These are phyloP conservation scores for Zaprionus lineosus DNA, from an alignment of 2,888 invertebrate genomes.

Conservation along the genomic window DNA sequence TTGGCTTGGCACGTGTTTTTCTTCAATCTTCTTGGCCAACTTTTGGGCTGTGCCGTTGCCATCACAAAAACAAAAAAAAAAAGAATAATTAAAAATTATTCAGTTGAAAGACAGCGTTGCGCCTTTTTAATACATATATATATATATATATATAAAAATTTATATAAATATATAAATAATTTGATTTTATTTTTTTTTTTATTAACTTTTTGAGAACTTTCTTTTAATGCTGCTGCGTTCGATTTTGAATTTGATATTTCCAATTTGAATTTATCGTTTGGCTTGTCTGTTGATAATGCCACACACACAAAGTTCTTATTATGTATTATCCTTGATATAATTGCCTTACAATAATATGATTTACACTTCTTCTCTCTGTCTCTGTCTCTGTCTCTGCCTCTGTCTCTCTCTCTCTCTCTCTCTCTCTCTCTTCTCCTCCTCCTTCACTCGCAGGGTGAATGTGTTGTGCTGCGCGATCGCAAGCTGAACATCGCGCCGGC, in stretches of 20 bases:
- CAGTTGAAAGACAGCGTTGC: constrained; percentile 48
- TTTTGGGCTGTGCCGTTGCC: constrained; percentile 59
- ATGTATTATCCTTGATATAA: not conserved
- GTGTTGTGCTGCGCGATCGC: constrained; percentile 90
- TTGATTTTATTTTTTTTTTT: constrained; percentile 26
- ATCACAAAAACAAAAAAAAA: constrained; percentile 36
- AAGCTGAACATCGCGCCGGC: constrained; percentile 94
- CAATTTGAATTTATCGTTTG: constrained; percentile 70
- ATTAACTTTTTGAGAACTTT: constrained; percentile 54
- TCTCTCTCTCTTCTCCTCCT: constrained; percentile 13
- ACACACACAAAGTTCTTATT: constrained; percentile 29
- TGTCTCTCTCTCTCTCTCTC: constrained; percentile 18
- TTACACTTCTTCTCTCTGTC: constrained; percentile 31
- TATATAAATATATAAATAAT: constrained; percentile 8
- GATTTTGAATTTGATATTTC: constrained; percentile 60
- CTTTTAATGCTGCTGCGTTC: constrained; percentile 74
- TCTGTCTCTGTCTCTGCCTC: constrained; percentile 22
- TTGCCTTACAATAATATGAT: constrained; percentile 29
- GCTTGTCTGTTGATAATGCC: constrained; percentile 74
- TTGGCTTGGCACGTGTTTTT: constrained; percentile 77
- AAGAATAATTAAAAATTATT: constrained; percentile 5
- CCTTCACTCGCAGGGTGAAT: constrained; percentile 85
- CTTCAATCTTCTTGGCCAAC: constrained; percentile 50
- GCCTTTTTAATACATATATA: constrained; percentile 47
- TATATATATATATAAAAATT: constrained; percentile 27